These are phyloP conservation scores for Lordiphosa mommai DNA, from an alignment of 1,140 invertebrate species.

Conservation along the genomic window DNA sequence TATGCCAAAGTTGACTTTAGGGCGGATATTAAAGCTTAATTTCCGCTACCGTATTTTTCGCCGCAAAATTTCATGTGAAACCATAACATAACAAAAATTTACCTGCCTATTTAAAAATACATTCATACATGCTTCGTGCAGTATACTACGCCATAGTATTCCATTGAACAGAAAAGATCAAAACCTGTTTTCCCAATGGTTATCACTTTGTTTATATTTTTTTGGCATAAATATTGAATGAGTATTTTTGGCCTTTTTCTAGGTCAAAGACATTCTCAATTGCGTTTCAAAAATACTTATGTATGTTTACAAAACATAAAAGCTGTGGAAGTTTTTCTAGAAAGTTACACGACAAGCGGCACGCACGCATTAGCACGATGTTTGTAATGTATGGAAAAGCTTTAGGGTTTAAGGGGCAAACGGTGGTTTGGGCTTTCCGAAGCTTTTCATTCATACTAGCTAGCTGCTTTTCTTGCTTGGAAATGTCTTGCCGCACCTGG, in stretches of 20 bases:
- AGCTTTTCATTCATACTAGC: too few species aligned
- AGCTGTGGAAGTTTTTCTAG: constrained; percentile 5
- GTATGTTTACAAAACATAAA: constrained; percentile 42
- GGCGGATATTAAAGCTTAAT: too few species aligned
- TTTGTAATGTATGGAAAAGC: background rate
- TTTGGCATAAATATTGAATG: background rate
- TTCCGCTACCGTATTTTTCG: too few species aligned
- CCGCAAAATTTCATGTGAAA: too few species aligned
- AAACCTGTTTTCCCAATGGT: constrained; percentile 25
- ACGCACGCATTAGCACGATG: constrained; percentile 15
- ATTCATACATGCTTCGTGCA: background rate
- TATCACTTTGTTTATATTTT: background rate
- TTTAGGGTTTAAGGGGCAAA: background rate
- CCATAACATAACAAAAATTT: too few species aligned
- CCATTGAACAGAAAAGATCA: background rate
- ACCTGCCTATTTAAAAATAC: background rate
- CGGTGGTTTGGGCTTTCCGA: too few species aligned
- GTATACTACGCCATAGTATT: background rate
- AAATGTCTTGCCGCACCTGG: too few species aligned
- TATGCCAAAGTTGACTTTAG: too few species aligned
- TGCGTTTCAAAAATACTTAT: constrained; percentile 35
- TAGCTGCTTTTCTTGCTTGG: too few species aligned
- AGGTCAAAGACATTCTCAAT: constrained; percentile 32
- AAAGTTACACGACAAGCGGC: constrained; percentile 19
- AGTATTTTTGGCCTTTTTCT: constrained; percentile 14